Percentiles rank a stretch among this genome's conserved stretches.
These are phyloP conservation scores for Champsocephalus gunnari DNA, from an alignment of 2,797 vertebrate genomes.

Conservation along the genomic window DNA sequence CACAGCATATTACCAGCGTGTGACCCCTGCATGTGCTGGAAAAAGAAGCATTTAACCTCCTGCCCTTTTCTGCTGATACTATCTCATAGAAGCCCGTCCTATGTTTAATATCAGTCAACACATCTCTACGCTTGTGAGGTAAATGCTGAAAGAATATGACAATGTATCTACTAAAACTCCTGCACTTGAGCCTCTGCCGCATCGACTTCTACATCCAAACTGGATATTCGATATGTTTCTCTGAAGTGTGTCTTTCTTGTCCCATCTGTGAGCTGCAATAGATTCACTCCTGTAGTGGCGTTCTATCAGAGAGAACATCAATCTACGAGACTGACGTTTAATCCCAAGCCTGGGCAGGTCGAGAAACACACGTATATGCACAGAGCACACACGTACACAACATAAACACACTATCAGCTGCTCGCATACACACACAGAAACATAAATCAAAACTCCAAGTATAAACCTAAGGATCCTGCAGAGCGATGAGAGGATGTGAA, in stretches of 20 bases:
- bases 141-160: constrained; percentile 10
- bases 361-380: constrained; percentile 50
- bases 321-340: constrained; percentile 85
- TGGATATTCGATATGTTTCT: constrained; percentile 37
- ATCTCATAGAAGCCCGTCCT: constrained; percentile 37
- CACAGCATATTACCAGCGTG: constrained; percentile 69
- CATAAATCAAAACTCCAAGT: constrained; percentile 36
- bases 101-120: constrained; percentile 36
- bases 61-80: constrained; percentile 50
- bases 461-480: constrained; percentile 33
- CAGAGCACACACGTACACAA: constrained; percentile 36
- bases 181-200: not conserved
- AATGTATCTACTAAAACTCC: constrained; percentile 15
- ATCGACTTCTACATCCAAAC: constrained; percentile 11
- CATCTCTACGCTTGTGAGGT: constrained; percentile 10
- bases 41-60: constrained; percentile 78
- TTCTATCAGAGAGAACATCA: constrained; percentile 84
- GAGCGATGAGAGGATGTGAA: constrained; percentile 44
- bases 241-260: constrained; percentile 65
- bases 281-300: constrained; percentile 71
- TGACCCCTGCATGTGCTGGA: constrained; percentile 66
- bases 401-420: constrained; percentile 24
- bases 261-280: constrained; percentile 59
- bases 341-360: constrained; percentile 79
- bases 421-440: constrained; percentile 27